Conservation (phyloP, 1,140 invertebrate genomes). For the Asobara japonica region DNA sequence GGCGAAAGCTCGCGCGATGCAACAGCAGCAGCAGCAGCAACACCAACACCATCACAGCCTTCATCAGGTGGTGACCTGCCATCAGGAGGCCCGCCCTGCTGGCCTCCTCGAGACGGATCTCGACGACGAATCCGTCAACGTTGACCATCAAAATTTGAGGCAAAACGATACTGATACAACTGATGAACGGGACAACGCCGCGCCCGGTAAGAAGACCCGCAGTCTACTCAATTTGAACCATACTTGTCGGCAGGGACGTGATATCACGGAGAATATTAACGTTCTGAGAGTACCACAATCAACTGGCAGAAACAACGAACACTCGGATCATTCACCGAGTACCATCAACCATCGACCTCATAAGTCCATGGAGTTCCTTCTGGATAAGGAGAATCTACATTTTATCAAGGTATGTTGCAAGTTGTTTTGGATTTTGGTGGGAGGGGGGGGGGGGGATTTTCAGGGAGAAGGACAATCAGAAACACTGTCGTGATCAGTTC, state of each 20-base stretch:
- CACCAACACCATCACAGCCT: constrained; percentile 28
- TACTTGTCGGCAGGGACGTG: constrained; percentile 62
- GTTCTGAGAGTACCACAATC: constrained; percentile 60
- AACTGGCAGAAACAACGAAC: constrained; percentile 48
- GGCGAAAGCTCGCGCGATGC: constrained; percentile 65
- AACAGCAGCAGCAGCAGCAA: constrained; percentile 43
- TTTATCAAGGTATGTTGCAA: constrained; percentile 55
- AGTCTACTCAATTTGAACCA: constrained; percentile 81
- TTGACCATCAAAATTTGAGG: constrained; percentile 25
- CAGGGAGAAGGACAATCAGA: no score
- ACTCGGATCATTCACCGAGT: constrained; percentile 45
- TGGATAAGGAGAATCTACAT: constrained; percentile 88
- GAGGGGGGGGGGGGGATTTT: neutral
- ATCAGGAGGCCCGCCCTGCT: constrained; percentile 57
- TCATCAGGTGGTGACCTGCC: constrained; percentile 19
- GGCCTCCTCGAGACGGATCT: constrained; percentile 88
- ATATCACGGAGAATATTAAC: constrained; percentile 47
- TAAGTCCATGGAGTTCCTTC: constrained; percentile 93
- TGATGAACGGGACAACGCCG: constrained; percentile 58
- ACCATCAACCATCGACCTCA: constrained; percentile 72
- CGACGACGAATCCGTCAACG: constrained; percentile 70
- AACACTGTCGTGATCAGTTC: no score
- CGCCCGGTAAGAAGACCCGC: constrained; percentile 75
- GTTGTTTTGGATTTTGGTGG: neutral
- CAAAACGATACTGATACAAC: constrained; percentile 50